phyloP scores from a whole-genome alignment of 2,888 invertebrate genomes.

The Ectemnius lituratus region DNA sequence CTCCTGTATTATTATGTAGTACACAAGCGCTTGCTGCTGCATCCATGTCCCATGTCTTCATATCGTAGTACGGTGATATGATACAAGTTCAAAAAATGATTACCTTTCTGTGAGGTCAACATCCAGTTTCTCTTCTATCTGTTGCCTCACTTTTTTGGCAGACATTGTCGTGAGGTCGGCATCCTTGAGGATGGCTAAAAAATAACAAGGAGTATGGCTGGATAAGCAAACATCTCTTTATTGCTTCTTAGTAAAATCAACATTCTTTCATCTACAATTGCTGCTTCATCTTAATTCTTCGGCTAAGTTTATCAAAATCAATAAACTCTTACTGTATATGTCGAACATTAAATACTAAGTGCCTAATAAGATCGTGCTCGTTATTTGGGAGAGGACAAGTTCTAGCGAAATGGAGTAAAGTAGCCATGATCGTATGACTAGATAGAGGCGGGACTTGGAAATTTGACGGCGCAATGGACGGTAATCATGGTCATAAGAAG shows the following conservation, averaged over 20 bases:
- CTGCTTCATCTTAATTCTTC: neutral
- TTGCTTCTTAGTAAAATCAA: neutral
- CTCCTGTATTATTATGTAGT: slow-evolving; percentile 46
- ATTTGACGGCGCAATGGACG: no score
- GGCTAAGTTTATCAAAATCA: neutral
- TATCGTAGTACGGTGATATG: neutral
- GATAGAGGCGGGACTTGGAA: no score
- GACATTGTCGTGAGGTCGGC: slow-evolving; percentile 91
- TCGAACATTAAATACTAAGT: slow-evolving; percentile 4
- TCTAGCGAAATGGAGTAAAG: no score
- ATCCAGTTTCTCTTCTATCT: slow-evolving; percentile 89
- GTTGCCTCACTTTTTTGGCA: slow-evolving; percentile 92
- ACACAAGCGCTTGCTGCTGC: slow-evolving; percentile 43
- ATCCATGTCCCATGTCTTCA: slow-evolving; percentile 18
- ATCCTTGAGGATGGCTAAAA: slow-evolving; percentile 89
- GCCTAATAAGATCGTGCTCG: no score
- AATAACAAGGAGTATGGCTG: neutral
- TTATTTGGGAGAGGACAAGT: no score
- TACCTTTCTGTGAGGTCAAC: slow-evolving; percentile 85
- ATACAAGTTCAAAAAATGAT: slow-evolving; percentile 12
- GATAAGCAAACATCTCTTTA: no score
- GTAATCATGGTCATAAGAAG: neutral
- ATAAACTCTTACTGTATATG: neutral
- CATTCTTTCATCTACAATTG: neutral
- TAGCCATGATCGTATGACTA: no score